These are phyloP conservation scores for Takifugu bimaculatus DNA, from an alignment of 2,113 vertebrate genomes.

Conservation along the genomic window DNA sequence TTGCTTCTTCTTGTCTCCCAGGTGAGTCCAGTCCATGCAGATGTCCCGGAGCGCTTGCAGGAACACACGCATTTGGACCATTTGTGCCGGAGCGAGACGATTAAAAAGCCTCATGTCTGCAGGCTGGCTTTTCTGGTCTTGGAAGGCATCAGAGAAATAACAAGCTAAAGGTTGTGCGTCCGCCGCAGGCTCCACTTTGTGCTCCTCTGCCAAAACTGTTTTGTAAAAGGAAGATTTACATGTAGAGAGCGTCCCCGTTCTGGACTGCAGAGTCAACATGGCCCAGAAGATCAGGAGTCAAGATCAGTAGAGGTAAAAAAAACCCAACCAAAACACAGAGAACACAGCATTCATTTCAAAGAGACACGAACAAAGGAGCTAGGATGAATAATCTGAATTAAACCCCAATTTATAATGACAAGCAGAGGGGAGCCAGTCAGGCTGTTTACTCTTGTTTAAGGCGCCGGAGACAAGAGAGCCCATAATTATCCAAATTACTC, in stretches of 20 bases:
- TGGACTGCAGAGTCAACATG: slow-evolving; percentile 37
- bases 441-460: slow-evolving; percentile 12
- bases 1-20: slow-evolving; percentile 9
- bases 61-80: slow-evolving; percentile 8
- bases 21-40: slow-evolving; percentile 16
- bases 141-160: slow-evolving; percentile 39
- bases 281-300: slow-evolving; percentile 16
- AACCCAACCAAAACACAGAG: neutral
- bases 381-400: neutral
- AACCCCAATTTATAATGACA: neutral
- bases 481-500: slow-evolving; percentile 42
- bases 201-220: slow-evolving; percentile 23
- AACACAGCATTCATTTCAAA: neutral
- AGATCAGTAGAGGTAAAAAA: slow-evolving; percentile 50
- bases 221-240: slow-evolving; percentile 17
- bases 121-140: slow-evolving; percentile 23
- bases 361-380: too few species aligned
- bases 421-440: neutral
- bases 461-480: slow-evolving; percentile 6
- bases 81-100: slow-evolving; percentile 37
- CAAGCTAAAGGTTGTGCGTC: slow-evolving; percentile 46
- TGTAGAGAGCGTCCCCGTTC: slow-evolving; percentile 4
- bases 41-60: slow-evolving; percentile 25
- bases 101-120: slow-evolving; percentile 23
- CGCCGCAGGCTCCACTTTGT: slow-evolving; percentile 26